Conservation (phyloP, 1,140 invertebrate species). For the Rhizoglyphus robini region DNA sequence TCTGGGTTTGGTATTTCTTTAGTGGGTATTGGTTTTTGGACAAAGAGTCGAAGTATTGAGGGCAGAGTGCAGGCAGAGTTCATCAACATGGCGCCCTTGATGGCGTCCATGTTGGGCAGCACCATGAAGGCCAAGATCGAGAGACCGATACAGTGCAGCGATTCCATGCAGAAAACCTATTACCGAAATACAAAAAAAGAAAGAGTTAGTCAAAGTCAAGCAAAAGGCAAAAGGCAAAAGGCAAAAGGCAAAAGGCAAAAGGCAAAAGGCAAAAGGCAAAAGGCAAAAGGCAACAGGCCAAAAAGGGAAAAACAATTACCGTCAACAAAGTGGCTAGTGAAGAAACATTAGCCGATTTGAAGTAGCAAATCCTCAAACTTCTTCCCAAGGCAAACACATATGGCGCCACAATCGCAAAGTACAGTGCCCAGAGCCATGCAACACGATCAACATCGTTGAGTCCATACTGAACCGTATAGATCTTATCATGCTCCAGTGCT, state of each 20-base stretch:
- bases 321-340: constrained; percentile 21
- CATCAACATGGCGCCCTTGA: constrained; percentile 32
- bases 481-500: constrained; percentile 25
- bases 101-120: constrained; percentile 35
- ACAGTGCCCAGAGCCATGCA: constrained; percentile 79
- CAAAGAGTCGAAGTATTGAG: constrained; percentile 28
- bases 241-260: background rate
- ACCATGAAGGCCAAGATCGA: constrained; percentile 35
- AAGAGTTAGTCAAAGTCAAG: background rate
- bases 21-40: constrained; percentile 18
- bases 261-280: background rate
- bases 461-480: constrained; percentile 19
- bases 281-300: too few species aligned
- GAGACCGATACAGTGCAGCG: constrained; percentile 34
- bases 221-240: background rate
- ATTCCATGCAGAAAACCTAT: constrained; percentile 32
- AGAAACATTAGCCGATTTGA: constrained; percentile 44
- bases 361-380: constrained; percentile 71
- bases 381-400: constrained; percentile 72
- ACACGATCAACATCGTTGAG: constrained; percentile 51
- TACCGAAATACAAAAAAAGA: background rate
- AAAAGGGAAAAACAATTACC: constrained; percentile 26
- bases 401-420: constrained; percentile 68
- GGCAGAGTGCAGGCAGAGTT: constrained; percentile 34
- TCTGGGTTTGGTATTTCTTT: too few species aligned